phyloP scores from a whole-genome alignment of 2,888 invertebrate species.

The Metalampra italica region DNA sequence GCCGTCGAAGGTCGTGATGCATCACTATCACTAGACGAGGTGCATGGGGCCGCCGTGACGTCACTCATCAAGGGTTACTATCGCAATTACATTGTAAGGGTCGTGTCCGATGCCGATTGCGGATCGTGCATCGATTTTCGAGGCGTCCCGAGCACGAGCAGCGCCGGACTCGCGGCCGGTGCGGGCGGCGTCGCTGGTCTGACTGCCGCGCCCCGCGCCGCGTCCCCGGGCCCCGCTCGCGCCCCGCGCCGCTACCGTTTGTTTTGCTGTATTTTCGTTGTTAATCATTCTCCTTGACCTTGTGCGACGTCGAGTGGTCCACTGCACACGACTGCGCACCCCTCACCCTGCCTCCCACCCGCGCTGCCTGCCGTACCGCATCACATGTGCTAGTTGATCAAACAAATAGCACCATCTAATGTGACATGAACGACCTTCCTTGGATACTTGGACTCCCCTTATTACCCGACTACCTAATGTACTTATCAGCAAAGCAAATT shows the following conservation, averaged over 20 bases:
- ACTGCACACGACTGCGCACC: conserved; percentile 76
- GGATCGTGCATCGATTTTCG: conserved; percentile 76
- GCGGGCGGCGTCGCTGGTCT: conserved; percentile 68
- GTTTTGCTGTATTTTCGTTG: conserved; percentile 79
- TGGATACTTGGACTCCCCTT: conserved; percentile 24
- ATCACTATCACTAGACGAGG: conserved; percentile 42
- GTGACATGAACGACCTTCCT: conserved; percentile 27
- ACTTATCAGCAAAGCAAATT: too few relatives aligned
- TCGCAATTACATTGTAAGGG: conserved; percentile 54
- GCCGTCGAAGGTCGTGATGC: conserved; percentile 37
- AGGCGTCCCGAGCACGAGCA: conserved; percentile 66
- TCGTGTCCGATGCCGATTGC: conserved; percentile 60
- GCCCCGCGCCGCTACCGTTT: conserved; percentile 68
- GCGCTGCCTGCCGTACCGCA: conserved; percentile 60
- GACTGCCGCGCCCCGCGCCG: conserved; percentile 61
- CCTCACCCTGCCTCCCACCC: conserved; percentile 62
- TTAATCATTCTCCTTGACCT: conserved; percentile 80
- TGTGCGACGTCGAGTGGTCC: conserved; percentile 77
- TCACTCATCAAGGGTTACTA: conserved; percentile 46
- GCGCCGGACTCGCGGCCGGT: conserved; percentile 61
- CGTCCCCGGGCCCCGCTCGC: conserved; percentile 39
- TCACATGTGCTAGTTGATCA: conserved; percentile 34
- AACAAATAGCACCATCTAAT: conserved; percentile 25
- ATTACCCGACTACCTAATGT: too few relatives aligned
- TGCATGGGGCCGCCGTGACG: conserved; percentile 48